phyloP scores from a whole-genome alignment of 2,113 vertebrate genomes.

The Catharus minimus region DNA sequence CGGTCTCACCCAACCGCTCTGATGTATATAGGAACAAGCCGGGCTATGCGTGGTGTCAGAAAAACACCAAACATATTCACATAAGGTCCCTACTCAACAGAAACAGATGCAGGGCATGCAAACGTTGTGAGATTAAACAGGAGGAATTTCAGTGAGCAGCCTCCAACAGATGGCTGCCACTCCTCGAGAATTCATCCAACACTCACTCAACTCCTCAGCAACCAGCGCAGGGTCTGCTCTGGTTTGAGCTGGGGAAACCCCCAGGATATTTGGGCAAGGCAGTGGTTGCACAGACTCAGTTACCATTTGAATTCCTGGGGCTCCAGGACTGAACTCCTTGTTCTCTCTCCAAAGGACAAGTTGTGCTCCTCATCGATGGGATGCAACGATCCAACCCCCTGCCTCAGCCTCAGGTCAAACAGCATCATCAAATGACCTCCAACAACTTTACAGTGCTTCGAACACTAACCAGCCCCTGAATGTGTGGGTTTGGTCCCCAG shows the following conservation, averaged over 20 bases:
- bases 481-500: neutral
- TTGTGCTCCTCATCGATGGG: fast-evolving
- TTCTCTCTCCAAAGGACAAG: neutral
- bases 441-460: neutral
- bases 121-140: neutral
- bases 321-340: neutral
- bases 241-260: neutral
- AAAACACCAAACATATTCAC: neutral
- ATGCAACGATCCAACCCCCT: fast-evolving
- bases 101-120: neutral
- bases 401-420: neutral
- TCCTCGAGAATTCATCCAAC: neutral
- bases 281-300: neutral
- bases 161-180: neutral
- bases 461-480: neutral
- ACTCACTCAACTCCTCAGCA: neutral
- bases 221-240: neutral
- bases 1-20: neutral
- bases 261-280: fast-evolving
- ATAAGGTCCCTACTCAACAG: neutral
- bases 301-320: neutral
- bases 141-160: neutral
- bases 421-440: neutral
- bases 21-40: neutral
- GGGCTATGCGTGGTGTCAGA: neutral